phyloP scores from a whole-genome alignment of 2,888 invertebrate species.

The Leistus spinibarbis region DNA sequence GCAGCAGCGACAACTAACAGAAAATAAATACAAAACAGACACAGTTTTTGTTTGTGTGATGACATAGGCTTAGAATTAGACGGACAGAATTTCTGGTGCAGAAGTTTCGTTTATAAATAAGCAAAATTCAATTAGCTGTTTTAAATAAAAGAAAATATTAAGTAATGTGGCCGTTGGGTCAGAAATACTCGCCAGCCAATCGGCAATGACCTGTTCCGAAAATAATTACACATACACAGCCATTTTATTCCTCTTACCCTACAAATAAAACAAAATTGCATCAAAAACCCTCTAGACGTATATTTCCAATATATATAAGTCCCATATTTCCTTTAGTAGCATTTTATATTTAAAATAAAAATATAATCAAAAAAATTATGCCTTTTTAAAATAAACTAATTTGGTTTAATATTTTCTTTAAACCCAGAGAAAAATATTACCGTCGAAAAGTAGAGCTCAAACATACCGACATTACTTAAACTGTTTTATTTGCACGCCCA shows the following conservation, averaged over 20 bases:
- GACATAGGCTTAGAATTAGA: too few species aligned
- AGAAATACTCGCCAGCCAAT: constrained; percentile 18
- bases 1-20: too few species aligned
- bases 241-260: too few species aligned
- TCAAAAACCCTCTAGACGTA: too few species aligned
- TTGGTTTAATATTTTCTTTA: background rate
- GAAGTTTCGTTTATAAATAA: constrained; percentile 22
- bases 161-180: constrained; percentile 28
- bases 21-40: too few species aligned
- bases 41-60: too few species aligned
- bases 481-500: background rate
- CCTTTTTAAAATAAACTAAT: background rate
- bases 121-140: constrained; percentile 36
- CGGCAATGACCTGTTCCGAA: constrained; percentile 30
- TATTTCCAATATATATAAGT: too few species aligned
- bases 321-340: too few species aligned
- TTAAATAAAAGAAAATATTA: constrained; percentile 34
- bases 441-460: background rate
- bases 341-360: too few species aligned
- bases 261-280: too few species aligned
- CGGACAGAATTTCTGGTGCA: too few species aligned
- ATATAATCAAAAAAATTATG: too few species aligned
- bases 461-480: background rate
- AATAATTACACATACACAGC: constrained; percentile 1
- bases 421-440: background rate